Evolutionary conservation across 2,797 vertebrate species (phyloP), one percentile per base, ranked within the genome.

Genomic region (Bucorvus abyssinicus): DNA sequence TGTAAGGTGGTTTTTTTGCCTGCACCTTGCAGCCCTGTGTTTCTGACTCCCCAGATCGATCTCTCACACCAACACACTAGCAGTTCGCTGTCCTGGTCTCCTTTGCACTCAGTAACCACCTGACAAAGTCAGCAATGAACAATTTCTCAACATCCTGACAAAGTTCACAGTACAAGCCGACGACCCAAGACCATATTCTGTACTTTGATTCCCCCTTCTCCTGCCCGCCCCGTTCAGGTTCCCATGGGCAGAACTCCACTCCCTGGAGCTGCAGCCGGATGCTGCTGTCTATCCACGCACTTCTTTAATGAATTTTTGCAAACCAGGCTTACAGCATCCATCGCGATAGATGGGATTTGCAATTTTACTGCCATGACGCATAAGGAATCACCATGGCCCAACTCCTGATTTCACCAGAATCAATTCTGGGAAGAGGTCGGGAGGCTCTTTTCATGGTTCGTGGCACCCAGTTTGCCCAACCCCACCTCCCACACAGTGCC

Each of bases 101-200:
- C 60, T 80, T 79, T 76, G 79, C 87, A 34, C 75, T 65, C 65
- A 69, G 61, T 79, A 81, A 88, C 40, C 60, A 60, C 44, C 10
- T 2, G 1, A 81, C 86, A 49, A 64, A 15, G 61, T 59, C n/a
- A 64, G 34, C 32, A 53, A 22, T 3, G 45, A 96, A 84, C 64
- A 55, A 63, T 89, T 96, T 93, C 91, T 73, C 84, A 96, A 91
- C n/a, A 56, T 60, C 77, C 75, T 91, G 90, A 84, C 96, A 92
- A 93, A 94, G 95, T 90, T 73, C 89, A 94, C 44, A 42, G 96
- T 88, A 74, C 82, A 86, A 93, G 44, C 73, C 89, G 94, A 73
- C 4, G 84, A 96, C 90, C 86, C 91, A 95, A 90, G 74, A 96
- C 89, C 4, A 7, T 9, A 19, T n/a, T 63, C 32, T 87, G 95